Base-by-base conservation (phyloP, 1,140 invertebrate genomes). In the Cotesia chilonis region DNA sequence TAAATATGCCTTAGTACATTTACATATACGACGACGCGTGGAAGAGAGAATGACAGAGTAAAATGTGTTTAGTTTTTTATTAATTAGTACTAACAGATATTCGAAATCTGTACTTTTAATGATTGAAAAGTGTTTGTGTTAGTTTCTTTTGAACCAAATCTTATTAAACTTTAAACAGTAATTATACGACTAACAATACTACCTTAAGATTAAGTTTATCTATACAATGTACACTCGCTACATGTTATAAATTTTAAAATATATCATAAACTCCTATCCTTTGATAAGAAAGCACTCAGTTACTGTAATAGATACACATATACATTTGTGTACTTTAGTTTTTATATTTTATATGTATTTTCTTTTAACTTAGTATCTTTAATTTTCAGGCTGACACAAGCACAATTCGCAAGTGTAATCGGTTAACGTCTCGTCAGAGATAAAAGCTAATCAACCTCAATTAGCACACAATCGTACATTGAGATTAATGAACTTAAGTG, bases 361-460 rank as follows among this genome's bases (percentile, higher is more conserved):
- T 3, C 6, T 20, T 36, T n/a, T 28, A 28, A 28, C 37, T 60
- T 20, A 4, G 41, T 60, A 14, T 47, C 17, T 9, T 41, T 0
- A 54, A 3, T 17, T 14, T 14, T 17, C 54, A n/a, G 12, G 12
- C 17, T 14, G 17, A 55, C 17, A 55, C 12, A 55, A 14, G 54
- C 54, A 55, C 54, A 5, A n/a, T 59, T 59, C 57, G 28, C 57
- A 59, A 14, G 12, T 35, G 17, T 20, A 59, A 28, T 63, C 37
- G 60, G 60, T 12, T 37, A 63, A 55, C 60, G 69, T 71, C 61
- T 35, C 61, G 51, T 36, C 69, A 64, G 51, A 64, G 69, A 71
- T 71, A 71, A 71, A 71, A 59, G 35, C 47, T 71, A 71, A 71
- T 71, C 69, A 64, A 71, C 37, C 47, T 35, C 69, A 71, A 71